Conservation (phyloP, 2,797 vertebrate genomes). For the Zalophus californianus region DNA sequence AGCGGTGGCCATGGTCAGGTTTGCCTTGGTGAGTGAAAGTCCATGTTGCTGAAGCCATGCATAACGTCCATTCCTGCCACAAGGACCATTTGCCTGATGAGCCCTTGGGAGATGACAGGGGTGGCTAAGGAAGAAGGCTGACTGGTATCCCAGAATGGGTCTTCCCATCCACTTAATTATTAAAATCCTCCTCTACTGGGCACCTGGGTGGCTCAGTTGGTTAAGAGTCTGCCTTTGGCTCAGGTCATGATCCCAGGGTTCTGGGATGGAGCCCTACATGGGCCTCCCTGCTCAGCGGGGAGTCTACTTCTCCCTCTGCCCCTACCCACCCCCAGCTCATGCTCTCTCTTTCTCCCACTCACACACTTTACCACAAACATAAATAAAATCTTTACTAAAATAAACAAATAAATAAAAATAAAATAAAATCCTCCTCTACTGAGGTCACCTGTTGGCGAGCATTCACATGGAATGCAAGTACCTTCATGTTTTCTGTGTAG, state of each 20-base stretch:
- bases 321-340: too few relatives aligned
- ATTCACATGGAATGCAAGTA: neutral
- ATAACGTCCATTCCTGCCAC: neutral
- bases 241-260: too few relatives aligned
- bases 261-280: too few relatives aligned
- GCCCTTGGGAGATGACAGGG: neutral
- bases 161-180: neutral
- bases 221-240: neutral
- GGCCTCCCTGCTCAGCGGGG: too few relatives aligned
- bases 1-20: neutral
- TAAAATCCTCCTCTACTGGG: neutral
- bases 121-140: neutral
- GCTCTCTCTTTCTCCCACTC: neutral
- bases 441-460: neutral
- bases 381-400: neutral
- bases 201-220: neutral
- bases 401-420: too few relatives aligned
- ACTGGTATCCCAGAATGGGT: neutral
- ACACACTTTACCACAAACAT: neutral
- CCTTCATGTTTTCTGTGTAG: neutral
- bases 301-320: too few relatives aligned
- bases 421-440: neutral
- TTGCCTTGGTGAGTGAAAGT: neutral
- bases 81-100: neutral
- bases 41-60: neutral